Evolutionary conservation across 2,113 vertebrate species (phyloP).

Genomic region (Nesogale talazaci): DNA sequence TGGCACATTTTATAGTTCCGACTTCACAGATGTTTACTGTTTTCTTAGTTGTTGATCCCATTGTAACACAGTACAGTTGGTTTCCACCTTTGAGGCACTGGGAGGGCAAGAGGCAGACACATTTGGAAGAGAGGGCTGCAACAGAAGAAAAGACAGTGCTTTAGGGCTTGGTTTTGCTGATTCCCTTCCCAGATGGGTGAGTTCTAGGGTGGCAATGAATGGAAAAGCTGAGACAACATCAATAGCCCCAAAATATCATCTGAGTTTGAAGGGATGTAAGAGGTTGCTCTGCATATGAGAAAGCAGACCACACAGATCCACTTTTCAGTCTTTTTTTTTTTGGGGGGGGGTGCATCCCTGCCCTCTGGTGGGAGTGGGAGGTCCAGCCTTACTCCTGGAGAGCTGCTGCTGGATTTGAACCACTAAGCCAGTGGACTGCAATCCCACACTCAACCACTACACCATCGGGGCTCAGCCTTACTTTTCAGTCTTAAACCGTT

Average conservation of each 20-base stretch:
- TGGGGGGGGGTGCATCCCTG: too few relatives aligned
- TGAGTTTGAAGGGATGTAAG: background rate
- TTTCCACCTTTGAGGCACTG: conserved; percentile 82
- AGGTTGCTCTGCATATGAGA: background rate
- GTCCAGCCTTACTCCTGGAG: too few relatives aligned
- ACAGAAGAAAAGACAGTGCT: conserved; percentile 1
- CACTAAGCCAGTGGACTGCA: too few relatives aligned
- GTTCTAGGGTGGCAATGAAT: background rate
- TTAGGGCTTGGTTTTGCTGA: background rate
- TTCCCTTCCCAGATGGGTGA: background rate
- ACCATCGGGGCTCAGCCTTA: too few relatives aligned
- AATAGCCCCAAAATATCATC: background rate
- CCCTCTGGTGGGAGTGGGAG: too few relatives aligned
- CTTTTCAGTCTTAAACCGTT: background rate
- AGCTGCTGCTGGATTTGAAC: too few relatives aligned
- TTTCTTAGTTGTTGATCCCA: conserved; percentile 67
- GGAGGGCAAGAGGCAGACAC: conserved; percentile 85
- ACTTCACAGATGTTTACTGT: conserved; percentile 81
- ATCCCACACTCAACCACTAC: too few relatives aligned
- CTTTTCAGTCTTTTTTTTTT: too few relatives aligned
- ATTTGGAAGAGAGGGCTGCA: conserved; percentile 73
- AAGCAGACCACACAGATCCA: background rate
- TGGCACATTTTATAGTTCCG: conserved; percentile 86
- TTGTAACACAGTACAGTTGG: conserved; percentile 79
- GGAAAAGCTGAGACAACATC: background rate